Evolutionary conservation across 2,797 vertebrate genomes (phyloP), one percentile per base, ranked within the genome.

Genomic region (Micrastur ruficollis): DNA sequence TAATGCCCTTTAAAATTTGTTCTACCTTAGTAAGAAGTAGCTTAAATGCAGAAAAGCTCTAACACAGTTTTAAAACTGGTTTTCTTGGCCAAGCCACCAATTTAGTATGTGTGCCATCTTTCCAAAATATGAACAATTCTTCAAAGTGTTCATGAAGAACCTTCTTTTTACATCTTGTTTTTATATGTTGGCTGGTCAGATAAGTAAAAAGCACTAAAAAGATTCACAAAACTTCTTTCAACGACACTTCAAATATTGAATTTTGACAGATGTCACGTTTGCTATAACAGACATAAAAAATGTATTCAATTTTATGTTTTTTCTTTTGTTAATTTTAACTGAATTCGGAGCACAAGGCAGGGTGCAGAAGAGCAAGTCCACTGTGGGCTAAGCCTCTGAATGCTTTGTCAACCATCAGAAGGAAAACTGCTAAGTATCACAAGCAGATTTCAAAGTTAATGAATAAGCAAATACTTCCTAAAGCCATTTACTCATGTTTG

Each of bases 341-440:
- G 63, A 47, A 36, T 27, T 38, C 0, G 1, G 70, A 50, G n/a
- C 44, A 22, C 29, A 17, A 1, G 2, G 6, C 42, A 44, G 56
- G 46, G 92, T 5, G 7, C 34, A 31, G 34, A 14, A 67, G 67
- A 56, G 20, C 63, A 25, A 49, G 6, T 6, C 31, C 63, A 6
- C 8, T 8, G 6, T 1, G 21, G 67, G 62, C 38, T 29, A 4
- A 40, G 25, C 19, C 50, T 81, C 65, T 25, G 19, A 18, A 21
- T 3, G 10, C 15, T 3, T 70, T 46, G 40, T 31, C 75, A 46
- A 5, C 32, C 26, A 16, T 3, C 63, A n/a, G 14, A 17, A 34
- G 50, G 46, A 70, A 59, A 62, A 40, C 15, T 18, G 71, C 18
- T 3, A n/a, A 81, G 47, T 6, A 20, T 12, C 36, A 29, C 8